Conservation (phyloP, 2,797 vertebrate species). For the Botia almorhae region DNA sequence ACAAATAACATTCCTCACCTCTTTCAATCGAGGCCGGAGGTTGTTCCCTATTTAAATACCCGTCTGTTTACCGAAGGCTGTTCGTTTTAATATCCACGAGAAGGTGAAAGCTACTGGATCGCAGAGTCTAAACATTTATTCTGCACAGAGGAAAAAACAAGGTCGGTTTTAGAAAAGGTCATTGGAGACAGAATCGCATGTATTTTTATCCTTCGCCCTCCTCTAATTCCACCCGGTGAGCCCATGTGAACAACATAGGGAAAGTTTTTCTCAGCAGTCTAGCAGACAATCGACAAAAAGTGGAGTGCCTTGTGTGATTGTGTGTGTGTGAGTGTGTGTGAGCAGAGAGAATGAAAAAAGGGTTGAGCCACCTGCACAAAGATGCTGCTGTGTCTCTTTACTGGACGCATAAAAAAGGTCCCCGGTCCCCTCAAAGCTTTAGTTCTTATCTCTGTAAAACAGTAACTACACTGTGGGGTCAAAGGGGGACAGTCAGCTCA, state of each 20-base stretch:
- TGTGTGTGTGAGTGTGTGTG: slow-evolving; percentile 21
- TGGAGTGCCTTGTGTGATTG: slow-evolving; percentile 4
- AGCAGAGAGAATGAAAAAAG: neutral
- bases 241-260: slow-evolving; percentile 18
- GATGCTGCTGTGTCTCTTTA: slow-evolving; percentile 56
- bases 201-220: slow-evolving; percentile 69
- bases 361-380: slow-evolving; percentile 64
- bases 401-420: slow-evolving; percentile 22
- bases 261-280: slow-evolving; percentile 27
- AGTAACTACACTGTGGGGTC: slow-evolving; percentile 53
- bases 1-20: slow-evolving; percentile 69
- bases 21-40: slow-evolving; percentile 57
- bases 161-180: slow-evolving; percentile 58
- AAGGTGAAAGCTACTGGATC: slow-evolving; percentile 62
- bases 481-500: slow-evolving; percentile 39
- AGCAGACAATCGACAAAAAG: slow-evolving; percentile 29
- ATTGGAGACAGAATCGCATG: slow-evolving; percentile 66
- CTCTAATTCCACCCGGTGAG: slow-evolving; percentile 53
- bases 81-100: slow-evolving; percentile 71
- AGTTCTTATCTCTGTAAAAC: slow-evolving; percentile 55
- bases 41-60: slow-evolving; percentile 61
- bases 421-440: slow-evolving; percentile 37
- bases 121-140: slow-evolving; percentile 76
- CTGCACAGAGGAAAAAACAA: slow-evolving; percentile 63
- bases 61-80: slow-evolving; percentile 66